A percentile compares a stretch with the other conserved stretches of the same genome.
Evolutionary conservation across 2,797 vertebrate genomes (phyloP).

Genomic region (Xiphorhynchus erythropygius): DNA sequence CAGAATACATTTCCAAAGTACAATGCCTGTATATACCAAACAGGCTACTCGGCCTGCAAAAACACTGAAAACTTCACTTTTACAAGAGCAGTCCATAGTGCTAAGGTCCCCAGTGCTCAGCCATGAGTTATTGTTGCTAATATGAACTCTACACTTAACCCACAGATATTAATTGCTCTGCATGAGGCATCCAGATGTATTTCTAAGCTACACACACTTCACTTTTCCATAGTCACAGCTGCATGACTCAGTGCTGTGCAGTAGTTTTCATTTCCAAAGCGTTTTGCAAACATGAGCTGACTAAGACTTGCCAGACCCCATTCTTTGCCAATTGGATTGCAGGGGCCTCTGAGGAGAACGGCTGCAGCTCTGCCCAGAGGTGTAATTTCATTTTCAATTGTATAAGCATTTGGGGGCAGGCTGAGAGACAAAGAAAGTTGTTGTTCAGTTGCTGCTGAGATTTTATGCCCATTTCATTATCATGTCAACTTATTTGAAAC

Average conservation of each 20-base stretch:
- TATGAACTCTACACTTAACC: not conserved
- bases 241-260: constrained; percentile 20
- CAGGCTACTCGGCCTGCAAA: not conserved
- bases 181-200: constrained; percentile 13
- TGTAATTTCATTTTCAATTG: constrained; percentile 43
- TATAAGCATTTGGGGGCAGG: not conserved
- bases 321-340: constrained; percentile 28
- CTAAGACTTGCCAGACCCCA: constrained; percentile 22
- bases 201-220: not conserved
- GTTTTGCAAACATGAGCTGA: constrained; percentile 20
- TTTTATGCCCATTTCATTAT: not conserved
- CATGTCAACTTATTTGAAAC: not conserved
- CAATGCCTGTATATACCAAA: not conserved
- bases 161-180: not conserved
- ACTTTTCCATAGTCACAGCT: not conserved
- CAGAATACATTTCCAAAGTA: not conserved
- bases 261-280: constrained; percentile 33
- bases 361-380: constrained; percentile 36
- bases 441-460: not conserved
- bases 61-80: not conserved
- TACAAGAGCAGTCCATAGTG: not conserved
- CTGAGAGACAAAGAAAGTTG: not conserved
- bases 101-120: not conserved
- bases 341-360: constrained; percentile 17
- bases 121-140: not conserved